Evolutionary conservation across 37 sponge, comb jelly and placozoan species (phyloP).

Genomic region (Aplysina aerophoba): DNA sequence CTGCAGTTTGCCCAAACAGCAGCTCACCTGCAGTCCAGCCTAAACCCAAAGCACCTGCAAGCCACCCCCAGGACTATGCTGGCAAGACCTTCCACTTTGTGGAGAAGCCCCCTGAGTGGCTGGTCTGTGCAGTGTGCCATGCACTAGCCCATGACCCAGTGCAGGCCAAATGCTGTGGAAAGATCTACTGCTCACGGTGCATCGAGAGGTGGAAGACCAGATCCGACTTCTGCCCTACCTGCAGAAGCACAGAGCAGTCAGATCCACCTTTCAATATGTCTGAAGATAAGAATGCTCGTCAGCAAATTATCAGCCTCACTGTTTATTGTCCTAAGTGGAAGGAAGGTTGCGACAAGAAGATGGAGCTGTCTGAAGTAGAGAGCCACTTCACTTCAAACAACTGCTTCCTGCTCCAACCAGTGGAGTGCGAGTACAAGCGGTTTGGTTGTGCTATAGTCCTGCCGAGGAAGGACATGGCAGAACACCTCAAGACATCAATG

Average conservation of each 20-base stretch:
- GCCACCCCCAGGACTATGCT: too few species aligned
- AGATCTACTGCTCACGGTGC: constrained; percentile 64
- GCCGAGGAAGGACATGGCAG: constrained; percentile 47
- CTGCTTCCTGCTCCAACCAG: constrained; percentile 36
- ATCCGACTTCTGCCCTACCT: constrained; percentile 56
- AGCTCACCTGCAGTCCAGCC: too few species aligned
- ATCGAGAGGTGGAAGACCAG: constrained; percentile 50
- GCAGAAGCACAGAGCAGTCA: constrained; percentile 9
- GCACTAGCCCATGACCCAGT: constrained; percentile 55
- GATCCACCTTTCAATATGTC: background rate
- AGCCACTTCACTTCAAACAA: constrained; percentile 32
- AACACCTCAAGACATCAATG: constrained; percentile 32
- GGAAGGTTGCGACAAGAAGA: constrained; percentile 52
- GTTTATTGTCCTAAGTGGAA: constrained; percentile 59
- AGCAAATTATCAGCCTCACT: constrained; percentile 31
- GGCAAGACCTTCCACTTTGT: constrained; percentile 54
- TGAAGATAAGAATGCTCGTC: background rate
- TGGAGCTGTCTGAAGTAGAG: constrained; percentile 36
- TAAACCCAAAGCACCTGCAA: too few species aligned
- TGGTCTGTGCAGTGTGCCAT: constrained; percentile 57
- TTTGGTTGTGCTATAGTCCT: background rate
- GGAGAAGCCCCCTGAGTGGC: constrained; percentile 55
- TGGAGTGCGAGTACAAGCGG: background rate
- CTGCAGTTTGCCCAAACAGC: too few species aligned
- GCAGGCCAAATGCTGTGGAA: constrained; percentile 73